A percentile compares a stretch with the other conserved stretches of the same genome.
Evolutionary conservation across 2,888 invertebrate species (phyloP).

Genomic region (Physocephala rufipes): DNA sequence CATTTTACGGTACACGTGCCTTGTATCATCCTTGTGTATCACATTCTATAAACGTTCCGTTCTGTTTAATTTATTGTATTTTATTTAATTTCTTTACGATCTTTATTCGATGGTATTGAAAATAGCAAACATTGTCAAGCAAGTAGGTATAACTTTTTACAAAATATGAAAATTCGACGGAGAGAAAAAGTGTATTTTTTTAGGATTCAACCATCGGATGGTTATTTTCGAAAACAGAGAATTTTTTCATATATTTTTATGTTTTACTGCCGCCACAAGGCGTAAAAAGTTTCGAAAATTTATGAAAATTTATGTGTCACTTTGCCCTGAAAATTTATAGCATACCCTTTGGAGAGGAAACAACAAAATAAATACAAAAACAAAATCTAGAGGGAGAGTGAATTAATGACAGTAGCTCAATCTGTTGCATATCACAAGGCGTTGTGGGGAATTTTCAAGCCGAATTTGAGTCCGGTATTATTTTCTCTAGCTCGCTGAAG

Average conservation of each 20-base stretch:
- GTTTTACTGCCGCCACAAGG: neutral
- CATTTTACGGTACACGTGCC: constrained; percentile 6
- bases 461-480: too few species aligned
- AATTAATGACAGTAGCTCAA: neutral
- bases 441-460: too few species aligned
- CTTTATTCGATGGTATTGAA: constrained; percentile 8
- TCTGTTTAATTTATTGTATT: constrained; percentile 1
- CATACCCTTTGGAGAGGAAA: neutral
- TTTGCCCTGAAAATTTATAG: constrained; percentile 3
- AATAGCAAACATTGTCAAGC: too few species aligned
- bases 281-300: too few species aligned
- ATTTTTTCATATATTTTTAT: neutral
- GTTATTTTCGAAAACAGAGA: neutral
- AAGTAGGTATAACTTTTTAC: neutral
- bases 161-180: constrained; percentile 20
- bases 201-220: neutral
- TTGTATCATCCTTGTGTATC: neutral
- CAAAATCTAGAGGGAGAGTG: neutral
- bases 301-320: too few species aligned
- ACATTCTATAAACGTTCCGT: too few species aligned
- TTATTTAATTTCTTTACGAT: constrained; percentile 7
- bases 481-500: too few species aligned
- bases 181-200: constrained; percentile 8
- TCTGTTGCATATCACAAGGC: neutral
- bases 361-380: neutral